These are phyloP conservation scores for Astreopora myriophthalma DNA, from an alignment of 64 coral and sea anemone genomes.

Conservation along the genomic window DNA sequence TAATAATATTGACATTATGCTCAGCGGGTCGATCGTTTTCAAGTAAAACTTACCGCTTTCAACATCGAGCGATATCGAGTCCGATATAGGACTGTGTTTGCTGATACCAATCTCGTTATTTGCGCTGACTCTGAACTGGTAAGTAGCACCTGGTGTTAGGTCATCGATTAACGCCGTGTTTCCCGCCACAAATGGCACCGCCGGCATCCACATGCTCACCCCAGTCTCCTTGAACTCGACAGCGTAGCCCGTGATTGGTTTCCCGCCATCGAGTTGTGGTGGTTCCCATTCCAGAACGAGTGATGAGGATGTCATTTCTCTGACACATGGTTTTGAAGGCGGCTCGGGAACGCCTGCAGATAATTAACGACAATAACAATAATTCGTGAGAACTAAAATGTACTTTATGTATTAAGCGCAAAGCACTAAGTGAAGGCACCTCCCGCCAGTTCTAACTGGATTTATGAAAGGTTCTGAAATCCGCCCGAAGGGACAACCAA, in stretches of 20 bases:
- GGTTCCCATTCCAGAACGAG: constrained; percentile 87
- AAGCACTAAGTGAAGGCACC: neutral
- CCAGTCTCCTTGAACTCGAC: constrained; percentile 99
- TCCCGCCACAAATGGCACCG: constrained; percentile 96
- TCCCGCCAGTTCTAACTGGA: neutral
- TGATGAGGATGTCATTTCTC: constrained; percentile 85
- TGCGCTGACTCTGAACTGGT: constrained; percentile 98
- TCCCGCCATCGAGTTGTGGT: constrained; percentile 81
- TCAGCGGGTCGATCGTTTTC: neutral
- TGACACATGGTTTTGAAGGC: constrained; percentile 85
- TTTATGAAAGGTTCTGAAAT: neutral
- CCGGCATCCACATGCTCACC: constrained; percentile 98
- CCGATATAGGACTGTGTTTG: constrained; percentile 89
- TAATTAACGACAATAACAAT: neutral
- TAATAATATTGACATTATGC: too few relatives aligned
- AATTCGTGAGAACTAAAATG: neutral
- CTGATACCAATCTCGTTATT: constrained; percentile 98
- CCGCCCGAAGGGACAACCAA: too few relatives aligned
- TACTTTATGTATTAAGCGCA: neutral
- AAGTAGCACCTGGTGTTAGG: constrained; percentile 91
- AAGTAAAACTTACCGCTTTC: constrained; percentile 83
- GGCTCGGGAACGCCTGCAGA: constrained; percentile 85
- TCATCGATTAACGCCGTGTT: constrained; percentile 87
- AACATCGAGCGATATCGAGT: constrained; percentile 79
- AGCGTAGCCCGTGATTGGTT: constrained; percentile 88